Evolutionary conservation across 2,888 invertebrate genomes (phyloP).

Genomic region (Lithophane leautieri): DNA sequence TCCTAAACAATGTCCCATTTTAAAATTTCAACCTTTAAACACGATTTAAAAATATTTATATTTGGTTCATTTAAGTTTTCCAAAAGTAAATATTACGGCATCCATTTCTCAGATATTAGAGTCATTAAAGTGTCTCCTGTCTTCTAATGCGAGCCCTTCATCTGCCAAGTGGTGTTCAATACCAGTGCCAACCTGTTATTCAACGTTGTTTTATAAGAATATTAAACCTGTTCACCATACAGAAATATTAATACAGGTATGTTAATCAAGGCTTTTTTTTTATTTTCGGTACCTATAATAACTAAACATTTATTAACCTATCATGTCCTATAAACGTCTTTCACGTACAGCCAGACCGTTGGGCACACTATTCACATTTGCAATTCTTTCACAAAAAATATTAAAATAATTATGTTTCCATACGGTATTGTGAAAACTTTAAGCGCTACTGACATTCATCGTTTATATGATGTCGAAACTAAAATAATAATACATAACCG

Average conservation of each 20-base stretch:
- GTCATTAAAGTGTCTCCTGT: conserved; percentile 15
- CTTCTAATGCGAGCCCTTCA: conserved; percentile 13
- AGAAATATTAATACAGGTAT: neutral
- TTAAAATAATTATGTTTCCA: neutral
- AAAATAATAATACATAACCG: neutral
- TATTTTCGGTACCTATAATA: neutral
- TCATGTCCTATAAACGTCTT: neutral
- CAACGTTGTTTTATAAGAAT: neutral
- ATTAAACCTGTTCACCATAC: neutral
- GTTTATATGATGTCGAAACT: conserved; percentile 6
- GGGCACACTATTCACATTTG: too few relatives aligned
- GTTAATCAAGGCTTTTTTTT: neutral
- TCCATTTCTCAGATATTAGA: conserved; percentile 1
- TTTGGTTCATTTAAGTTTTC: neutral
- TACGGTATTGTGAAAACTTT: neutral
- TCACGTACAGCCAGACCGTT: neutral
- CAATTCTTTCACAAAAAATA: neutral
- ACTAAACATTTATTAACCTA: neutral
- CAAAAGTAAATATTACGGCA: neutral
- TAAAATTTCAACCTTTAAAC: neutral
- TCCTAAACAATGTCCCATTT: neutral
- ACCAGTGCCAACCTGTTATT: neutral
- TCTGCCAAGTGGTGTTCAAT: conserved; percentile 14
- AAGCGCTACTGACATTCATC: neutral
- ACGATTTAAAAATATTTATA: too few relatives aligned